Evolutionary conservation across 2,113 vertebrate genomes (phyloP).

Genomic region (Nerophis lumbriciformis): DNA sequence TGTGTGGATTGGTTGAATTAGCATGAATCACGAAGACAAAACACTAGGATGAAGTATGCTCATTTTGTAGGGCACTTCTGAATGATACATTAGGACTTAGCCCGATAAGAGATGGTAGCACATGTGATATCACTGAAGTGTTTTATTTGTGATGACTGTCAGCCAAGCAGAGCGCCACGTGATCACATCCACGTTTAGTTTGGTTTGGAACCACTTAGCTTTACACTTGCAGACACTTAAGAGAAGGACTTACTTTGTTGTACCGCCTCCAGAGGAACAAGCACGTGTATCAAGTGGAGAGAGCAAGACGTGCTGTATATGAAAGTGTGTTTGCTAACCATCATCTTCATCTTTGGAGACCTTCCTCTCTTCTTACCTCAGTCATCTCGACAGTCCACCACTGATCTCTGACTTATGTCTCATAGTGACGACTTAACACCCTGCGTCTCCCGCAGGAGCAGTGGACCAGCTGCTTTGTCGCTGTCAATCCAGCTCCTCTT

Average conservation of each 20-base stretch:
- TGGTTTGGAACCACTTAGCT: constrained; percentile 21
- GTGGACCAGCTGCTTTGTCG: constrained; percentile 20
- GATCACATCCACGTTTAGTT: constrained; percentile 26
- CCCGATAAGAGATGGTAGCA: neutral
- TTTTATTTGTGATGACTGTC: constrained; percentile 14
- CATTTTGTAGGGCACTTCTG: constrained; percentile 4
- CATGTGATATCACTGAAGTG: constrained; percentile 12
- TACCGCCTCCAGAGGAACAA: constrained; percentile 16
- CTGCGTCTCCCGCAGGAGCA: constrained; percentile 36
- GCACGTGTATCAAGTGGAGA: constrained; percentile 12
- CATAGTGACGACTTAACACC: constrained; percentile 64
- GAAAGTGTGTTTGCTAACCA: constrained; percentile 15
- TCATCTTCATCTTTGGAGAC: constrained; percentile 20
- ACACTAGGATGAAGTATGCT: too few relatives aligned
- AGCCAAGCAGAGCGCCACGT: neutral
- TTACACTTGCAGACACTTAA: constrained; percentile 32
- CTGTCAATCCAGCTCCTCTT: constrained; percentile 39
- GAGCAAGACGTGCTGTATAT: constrained; percentile 9
- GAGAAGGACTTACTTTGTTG: constrained; percentile 20
- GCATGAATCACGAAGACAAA: too few relatives aligned
- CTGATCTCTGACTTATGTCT: constrained; percentile 63
- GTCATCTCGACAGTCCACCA: constrained; percentile 35
- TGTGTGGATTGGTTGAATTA: too few relatives aligned
- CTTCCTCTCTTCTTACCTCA: constrained; percentile 37
- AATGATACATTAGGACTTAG: neutral